Conservation (phyloP, 1,140 invertebrate species). For the Drosophila kohkoa region DNA sequence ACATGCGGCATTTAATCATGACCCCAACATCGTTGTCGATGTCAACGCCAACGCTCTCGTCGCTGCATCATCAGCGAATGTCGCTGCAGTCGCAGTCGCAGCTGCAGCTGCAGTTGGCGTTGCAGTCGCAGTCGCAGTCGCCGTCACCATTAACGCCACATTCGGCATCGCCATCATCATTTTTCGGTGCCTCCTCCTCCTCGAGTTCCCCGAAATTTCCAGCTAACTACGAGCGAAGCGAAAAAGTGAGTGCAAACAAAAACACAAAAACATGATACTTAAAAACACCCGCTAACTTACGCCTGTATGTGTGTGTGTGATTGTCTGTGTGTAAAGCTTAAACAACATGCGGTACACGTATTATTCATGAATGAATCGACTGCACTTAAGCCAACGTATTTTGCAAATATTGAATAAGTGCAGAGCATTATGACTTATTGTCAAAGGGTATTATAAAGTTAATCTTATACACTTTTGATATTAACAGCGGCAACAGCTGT, state of each 20-base stretch:
- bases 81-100: slow-evolving; percentile 62
- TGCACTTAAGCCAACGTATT: slow-evolving; percentile 35
- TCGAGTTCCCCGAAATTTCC: slow-evolving; percentile 73
- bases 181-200: slow-evolving; percentile 46
- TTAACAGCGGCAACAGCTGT: background rate
- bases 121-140: slow-evolving; percentile 41
- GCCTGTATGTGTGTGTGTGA: background rate
- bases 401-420: slow-evolving; percentile 14
- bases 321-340: background rate
- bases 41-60: slow-evolving; percentile 78
- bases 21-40: slow-evolving; percentile 78
- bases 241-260: slow-evolving; percentile 78
- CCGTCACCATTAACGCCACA: slow-evolving; percentile 46
- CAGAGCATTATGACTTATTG: background rate
- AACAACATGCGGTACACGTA: slow-evolving; percentile 6
- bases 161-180: slow-evolving; percentile 58
- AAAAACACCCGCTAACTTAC: background rate
- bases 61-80: slow-evolving; percentile 74
- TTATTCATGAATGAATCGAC: slow-evolving; percentile 33
- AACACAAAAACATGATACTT: slow-evolving; percentile 8
- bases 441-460: background rate
- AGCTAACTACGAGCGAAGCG: slow-evolving; percentile 82
- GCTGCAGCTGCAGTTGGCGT: slow-evolving; percentile 37
- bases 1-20: slow-evolving; percentile 80
- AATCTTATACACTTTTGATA: too few species aligned